These are phyloP conservation scores for Callipepla californica DNA, from an alignment of 2,113 vertebrate species.

Conservation along the genomic window DNA sequence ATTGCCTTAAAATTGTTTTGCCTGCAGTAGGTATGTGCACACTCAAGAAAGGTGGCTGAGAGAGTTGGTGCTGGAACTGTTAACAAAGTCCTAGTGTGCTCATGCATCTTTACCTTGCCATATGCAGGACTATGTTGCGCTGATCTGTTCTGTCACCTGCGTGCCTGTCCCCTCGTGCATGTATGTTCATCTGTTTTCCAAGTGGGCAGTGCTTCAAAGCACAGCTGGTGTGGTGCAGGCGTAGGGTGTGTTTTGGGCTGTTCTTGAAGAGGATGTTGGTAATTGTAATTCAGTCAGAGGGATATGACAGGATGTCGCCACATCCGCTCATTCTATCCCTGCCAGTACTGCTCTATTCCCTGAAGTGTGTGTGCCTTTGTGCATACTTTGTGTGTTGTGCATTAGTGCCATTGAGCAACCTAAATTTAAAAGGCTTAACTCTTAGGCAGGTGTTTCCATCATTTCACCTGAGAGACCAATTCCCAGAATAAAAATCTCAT, in stretches of 20 bases:
- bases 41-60: neutral
- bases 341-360: neutral
- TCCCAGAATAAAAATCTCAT: conserved; percentile 67
- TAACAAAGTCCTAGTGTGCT: neutral
- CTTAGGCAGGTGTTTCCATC: conserved; percentile 43
- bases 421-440: conserved; percentile 48
- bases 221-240: neutral
- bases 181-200: neutral
- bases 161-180: accelerated
- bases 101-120: accelerated
- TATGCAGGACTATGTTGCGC: accelerated
- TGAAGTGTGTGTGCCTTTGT: neutral
- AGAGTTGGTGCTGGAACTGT: accelerated
- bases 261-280: neutral
- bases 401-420: neutral
- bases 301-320: neutral
- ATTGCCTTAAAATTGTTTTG: neutral
- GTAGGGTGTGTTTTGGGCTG: neutral
- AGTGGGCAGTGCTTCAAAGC: neutral
- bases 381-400: accelerated
- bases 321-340: neutral
- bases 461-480: conserved; percentile 59
- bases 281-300: neutral
- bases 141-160: neutral
- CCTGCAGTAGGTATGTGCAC: neutral